Evolutionary conservation across 2,113 vertebrate species (phyloP).

Genomic region (Cygnus buccinator): DNA sequence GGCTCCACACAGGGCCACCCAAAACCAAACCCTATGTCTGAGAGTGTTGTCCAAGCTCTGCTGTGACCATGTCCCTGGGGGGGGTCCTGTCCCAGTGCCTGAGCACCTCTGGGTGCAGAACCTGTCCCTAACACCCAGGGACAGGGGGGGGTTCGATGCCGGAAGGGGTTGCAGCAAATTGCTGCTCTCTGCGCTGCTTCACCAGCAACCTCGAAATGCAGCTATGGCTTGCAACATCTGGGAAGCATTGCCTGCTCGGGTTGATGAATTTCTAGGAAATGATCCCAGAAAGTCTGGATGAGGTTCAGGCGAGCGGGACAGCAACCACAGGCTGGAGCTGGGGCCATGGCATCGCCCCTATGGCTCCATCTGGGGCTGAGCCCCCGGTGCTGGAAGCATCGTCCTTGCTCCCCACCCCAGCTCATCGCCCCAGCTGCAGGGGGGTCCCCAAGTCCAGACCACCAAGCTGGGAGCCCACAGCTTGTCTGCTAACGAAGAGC

Average conservation of each 20-base stretch:
- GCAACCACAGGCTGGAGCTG: neutral
- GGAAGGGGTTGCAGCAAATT: neutral
- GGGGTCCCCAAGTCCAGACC: neutral
- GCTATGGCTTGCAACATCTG: slow-evolving; percentile 2
- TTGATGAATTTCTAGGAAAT: slow-evolving; percentile 29
- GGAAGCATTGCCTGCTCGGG: neutral
- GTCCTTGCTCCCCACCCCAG: neutral
- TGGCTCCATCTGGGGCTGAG: neutral
- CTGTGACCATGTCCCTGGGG: too few relatives aligned
- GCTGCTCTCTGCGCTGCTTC: neutral
- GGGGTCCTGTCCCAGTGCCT: too few relatives aligned
- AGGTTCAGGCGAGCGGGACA: neutral
- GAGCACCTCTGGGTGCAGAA: too few relatives aligned
- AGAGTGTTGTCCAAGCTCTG: too few relatives aligned
- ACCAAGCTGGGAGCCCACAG: neutral
- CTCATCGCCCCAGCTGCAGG: neutral
- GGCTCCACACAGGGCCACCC: neutral
- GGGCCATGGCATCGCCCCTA: neutral
- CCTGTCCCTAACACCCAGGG: too few relatives aligned
- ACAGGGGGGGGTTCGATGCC: neutral
- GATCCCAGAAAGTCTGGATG: neutral
- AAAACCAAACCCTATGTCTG: neutral
- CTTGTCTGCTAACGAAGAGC: neutral
- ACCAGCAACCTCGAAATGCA: neutral
- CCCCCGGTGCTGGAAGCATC: neutral